Percentiles rank a stretch among this genome's conserved stretches.
Evolutionary conservation across 2,888 invertebrate species (phyloP).

Genomic region (Drosophila pegasa): DNA sequence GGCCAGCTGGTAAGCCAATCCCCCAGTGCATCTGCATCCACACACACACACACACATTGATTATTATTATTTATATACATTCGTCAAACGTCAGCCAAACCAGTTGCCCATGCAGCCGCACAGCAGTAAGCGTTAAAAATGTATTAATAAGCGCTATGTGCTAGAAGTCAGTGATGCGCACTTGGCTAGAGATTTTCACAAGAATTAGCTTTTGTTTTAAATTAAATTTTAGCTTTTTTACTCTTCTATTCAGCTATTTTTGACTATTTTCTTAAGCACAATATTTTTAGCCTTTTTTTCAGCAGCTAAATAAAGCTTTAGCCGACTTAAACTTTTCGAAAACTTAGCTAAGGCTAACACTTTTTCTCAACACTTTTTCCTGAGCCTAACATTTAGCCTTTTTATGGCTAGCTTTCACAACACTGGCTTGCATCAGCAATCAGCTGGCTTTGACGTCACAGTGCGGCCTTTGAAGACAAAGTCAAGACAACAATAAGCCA

Average conservation of each 20-base stretch:
- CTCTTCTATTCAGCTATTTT: not conserved
- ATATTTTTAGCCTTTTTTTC: not conserved
- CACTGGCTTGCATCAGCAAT: slow-evolving; percentile 15
- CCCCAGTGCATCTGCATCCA: slow-evolving; percentile 66
- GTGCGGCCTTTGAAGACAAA: slow-evolving; percentile 24
- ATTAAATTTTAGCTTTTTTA: not conserved
- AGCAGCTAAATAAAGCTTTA: no score
- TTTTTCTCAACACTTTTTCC: not conserved
- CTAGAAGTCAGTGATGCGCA: not conserved
- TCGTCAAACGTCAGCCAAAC: slow-evolving; percentile 42
- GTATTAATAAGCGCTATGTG: slow-evolving; percentile 13
- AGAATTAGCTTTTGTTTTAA: not conserved
- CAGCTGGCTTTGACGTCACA: slow-evolving; percentile 47
- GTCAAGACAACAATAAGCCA: slow-evolving; percentile 66
- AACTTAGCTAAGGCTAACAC: not conserved
- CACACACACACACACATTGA: slow-evolving; percentile 23
- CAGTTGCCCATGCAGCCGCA: slow-evolving; percentile 54
- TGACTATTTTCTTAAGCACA: not conserved
- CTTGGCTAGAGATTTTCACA: not conserved
- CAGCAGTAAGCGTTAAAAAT: slow-evolving; percentile 18
- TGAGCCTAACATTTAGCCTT: not conserved
- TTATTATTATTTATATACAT: not conserved
- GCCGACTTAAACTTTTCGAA: no score
- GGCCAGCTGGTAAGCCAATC: slow-evolving; percentile 58
- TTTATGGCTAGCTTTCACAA: not conserved